Percentiles rank a stretch among this genome's conserved stretches.
Evolutionary conservation across 2,888 invertebrate species (phyloP).

Genomic region (Lagria hirta): DNA sequence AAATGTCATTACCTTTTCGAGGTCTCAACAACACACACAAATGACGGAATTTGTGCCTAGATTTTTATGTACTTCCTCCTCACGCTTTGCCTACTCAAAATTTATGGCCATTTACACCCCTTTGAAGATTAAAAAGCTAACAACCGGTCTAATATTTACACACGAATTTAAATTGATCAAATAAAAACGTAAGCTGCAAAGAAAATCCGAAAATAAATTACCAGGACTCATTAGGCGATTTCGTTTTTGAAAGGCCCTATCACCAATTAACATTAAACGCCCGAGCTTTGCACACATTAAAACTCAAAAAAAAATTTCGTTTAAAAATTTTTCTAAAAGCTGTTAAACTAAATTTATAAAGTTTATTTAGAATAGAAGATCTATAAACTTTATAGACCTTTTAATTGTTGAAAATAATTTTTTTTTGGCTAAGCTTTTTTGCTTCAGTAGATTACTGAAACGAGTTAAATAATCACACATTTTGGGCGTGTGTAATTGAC

Average conservation of each 20-base stretch:
- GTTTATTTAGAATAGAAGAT: too few species aligned
- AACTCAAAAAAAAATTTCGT: conserved; percentile 1
- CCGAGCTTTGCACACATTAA: too few species aligned
- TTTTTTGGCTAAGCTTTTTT: too few species aligned
- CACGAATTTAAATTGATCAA: conserved; percentile 24
- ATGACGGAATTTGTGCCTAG: conserved; percentile 24
- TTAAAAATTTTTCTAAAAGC: background rate
- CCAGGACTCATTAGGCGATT: conserved; percentile 11
- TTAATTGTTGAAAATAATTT: too few species aligned
- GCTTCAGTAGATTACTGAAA: too few species aligned
- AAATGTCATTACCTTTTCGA: conserved; percentile 27
- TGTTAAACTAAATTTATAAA: too few species aligned
- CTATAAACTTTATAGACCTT: too few species aligned
- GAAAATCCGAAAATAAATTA: conserved; percentile 25
- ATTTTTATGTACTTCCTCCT: conserved; percentile 29
- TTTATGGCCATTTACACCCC: conserved; percentile 20
- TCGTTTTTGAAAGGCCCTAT: background rate
- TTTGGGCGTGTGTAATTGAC: too few species aligned
- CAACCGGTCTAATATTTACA: conserved; percentile 23
- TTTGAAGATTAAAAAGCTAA: conserved; percentile 26
- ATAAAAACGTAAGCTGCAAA: conserved; percentile 23
- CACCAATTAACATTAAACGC: conserved; percentile 10
- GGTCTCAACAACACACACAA: conserved; percentile 21
- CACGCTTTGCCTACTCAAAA: conserved; percentile 16
- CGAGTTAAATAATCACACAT: too few species aligned